These are phyloP conservation scores for Palythoa caribaeorum DNA, from an alignment of 92 coral and sea anemone species.

Conservation along the genomic window DNA sequence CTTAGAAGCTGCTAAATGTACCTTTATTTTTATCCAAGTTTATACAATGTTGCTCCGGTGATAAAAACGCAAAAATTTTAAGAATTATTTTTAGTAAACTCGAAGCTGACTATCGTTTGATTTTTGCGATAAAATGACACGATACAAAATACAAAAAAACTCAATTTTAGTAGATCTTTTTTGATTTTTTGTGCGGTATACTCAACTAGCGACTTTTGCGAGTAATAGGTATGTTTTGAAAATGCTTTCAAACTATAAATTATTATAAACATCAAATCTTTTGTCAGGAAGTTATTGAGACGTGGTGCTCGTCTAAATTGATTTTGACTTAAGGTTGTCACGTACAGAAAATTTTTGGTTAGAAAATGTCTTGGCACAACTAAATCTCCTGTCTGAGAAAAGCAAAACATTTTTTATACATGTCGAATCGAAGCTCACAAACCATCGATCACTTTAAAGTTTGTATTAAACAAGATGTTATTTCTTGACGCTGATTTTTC, in stretches of 20 bases:
- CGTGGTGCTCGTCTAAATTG: background rate
- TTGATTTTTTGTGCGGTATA: background rate
- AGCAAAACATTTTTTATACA: background rate
- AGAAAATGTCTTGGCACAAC: background rate
- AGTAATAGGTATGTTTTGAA: background rate
- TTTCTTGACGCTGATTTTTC: no score
- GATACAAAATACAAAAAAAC: background rate
- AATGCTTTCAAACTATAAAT: background rate
- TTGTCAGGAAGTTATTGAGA: slow-evolving; percentile 21
- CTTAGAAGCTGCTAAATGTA: background rate
- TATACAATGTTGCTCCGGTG: background rate
- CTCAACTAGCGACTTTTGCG: background rate
- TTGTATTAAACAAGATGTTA: no score
- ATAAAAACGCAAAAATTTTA: background rate
- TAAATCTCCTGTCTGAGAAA: no score
- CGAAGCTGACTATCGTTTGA: background rate
- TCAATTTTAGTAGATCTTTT: background rate
- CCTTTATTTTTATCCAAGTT: background rate
- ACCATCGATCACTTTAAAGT: no score
- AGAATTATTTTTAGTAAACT: background rate
- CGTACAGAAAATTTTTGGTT: background rate
- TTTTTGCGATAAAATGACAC: background rate
- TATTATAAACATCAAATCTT: background rate
- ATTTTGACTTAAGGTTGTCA: slow-evolving; percentile 19
- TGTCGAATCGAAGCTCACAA: background rate